Conservation (phyloP, 2,888 invertebrate species). For the Diplazon laetatorius region DNA sequence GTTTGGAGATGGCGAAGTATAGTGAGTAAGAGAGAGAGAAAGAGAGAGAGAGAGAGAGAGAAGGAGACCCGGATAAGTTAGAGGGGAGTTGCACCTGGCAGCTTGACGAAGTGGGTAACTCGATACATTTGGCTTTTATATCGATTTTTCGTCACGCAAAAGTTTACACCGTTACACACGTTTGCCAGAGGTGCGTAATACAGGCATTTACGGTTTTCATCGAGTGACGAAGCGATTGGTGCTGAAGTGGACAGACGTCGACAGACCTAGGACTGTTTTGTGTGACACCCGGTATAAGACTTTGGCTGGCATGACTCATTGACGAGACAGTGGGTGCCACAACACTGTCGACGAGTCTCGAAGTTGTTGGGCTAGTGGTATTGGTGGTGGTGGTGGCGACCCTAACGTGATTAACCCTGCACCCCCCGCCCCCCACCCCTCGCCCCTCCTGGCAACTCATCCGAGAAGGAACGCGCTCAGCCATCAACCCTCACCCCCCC, state of each 20-base stretch:
- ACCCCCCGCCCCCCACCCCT: conserved; percentile 20
- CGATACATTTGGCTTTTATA: conserved; percentile 53
- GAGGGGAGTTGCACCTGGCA: conserved; percentile 23
- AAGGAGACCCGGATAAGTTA: background rate
- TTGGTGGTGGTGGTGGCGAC: conserved; percentile 40
- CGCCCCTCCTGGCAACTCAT: conserved; percentile 43
- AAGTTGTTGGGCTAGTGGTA: background rate
- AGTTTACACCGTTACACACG: conserved; percentile 26
- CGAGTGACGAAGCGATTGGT: too few species aligned
- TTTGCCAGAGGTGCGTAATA: conserved; percentile 48
- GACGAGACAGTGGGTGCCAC: conserved; percentile 53
- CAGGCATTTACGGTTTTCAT: too few species aligned
- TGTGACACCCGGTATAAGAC: conserved; percentile 42
- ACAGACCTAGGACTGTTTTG: conserved; percentile 10
- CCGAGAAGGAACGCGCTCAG: conserved; percentile 11
- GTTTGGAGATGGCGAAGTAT: background rate
- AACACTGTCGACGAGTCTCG: conserved; percentile 9
- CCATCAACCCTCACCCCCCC: too few species aligned
- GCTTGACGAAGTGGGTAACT: conserved; percentile 49
- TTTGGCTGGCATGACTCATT: conserved; percentile 58
- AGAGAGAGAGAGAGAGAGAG: conserved; percentile 4
- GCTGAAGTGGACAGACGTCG: too few species aligned
- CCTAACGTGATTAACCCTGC: conserved; percentile 63
- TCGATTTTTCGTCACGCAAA: conserved; percentile 44
- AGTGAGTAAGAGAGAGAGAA: conserved; percentile 7